These are phyloP conservation scores for Lipophrys pholis DNA, from an alignment of 2,113 vertebrate species.

Conservation along the genomic window DNA sequence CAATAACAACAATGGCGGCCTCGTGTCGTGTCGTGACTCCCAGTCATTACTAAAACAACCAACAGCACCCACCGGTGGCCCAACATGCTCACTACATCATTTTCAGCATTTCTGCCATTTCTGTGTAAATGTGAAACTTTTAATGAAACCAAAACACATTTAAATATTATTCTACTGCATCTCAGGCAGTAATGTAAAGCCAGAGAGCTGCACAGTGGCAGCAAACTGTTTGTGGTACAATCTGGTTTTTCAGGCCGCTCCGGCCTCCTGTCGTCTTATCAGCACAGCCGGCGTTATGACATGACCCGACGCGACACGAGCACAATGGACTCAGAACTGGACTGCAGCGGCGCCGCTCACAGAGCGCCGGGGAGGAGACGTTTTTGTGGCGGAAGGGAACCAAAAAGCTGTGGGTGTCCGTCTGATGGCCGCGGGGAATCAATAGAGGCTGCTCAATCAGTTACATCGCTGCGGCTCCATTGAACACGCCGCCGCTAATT, in stretches of 20 bases:
- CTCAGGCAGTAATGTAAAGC: no score
- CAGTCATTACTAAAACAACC: no score
- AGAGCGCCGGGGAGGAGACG: constrained; percentile 33
- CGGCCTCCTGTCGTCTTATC: background rate
- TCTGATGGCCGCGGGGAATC: constrained; percentile 55
- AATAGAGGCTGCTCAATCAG: constrained; percentile 56
- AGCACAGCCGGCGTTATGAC: constrained; percentile 31
- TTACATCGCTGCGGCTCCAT: constrained; percentile 30
- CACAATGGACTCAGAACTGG: constrained; percentile 47
- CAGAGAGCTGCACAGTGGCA: no score
- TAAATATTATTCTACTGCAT: no score
- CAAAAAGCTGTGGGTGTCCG: constrained; percentile 60
- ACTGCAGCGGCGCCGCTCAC: constrained; percentile 30
- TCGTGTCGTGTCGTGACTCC: no score
- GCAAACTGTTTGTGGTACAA: no score
- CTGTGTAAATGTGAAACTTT: no score
- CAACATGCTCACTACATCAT: no score
- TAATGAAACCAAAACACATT: no score
- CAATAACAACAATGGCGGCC: no score
- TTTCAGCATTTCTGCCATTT: no score
- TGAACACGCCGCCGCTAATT: constrained; percentile 61
- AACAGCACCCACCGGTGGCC: no score
- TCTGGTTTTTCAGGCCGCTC: background rate
- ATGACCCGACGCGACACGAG: constrained; percentile 42
- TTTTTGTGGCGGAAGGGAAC: constrained; percentile 54